Conservation (phyloP, 1,140 invertebrate species). For the Adoxophyes honmai region DNA sequence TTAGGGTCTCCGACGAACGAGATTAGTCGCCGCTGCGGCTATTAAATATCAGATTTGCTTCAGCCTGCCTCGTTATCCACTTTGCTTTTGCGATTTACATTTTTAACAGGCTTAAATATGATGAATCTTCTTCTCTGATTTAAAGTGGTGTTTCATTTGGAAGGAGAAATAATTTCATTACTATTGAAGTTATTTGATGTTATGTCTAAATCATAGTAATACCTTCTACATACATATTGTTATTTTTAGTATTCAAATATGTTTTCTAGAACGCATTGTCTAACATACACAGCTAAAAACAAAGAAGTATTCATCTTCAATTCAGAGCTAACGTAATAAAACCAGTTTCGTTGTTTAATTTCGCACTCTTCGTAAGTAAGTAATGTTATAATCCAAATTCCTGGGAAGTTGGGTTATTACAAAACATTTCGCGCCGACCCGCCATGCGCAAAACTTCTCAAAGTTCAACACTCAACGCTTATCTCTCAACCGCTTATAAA, state of each 20-base stretch:
- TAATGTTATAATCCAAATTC: conserved; percentile 52
- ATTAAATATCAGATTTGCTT: conserved; percentile 72
- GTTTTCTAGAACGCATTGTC: no score
- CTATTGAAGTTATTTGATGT: no score
- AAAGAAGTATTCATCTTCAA: no score
- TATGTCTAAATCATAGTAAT: no score
- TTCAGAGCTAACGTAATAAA: background rate
- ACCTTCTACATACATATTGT: no score
- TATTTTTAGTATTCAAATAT: no score
- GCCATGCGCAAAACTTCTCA: conserved; percentile 36
- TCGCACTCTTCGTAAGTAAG: conserved; percentile 34
- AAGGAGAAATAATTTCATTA: no score
- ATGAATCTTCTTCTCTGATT: no score
- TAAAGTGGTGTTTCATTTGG: no score
- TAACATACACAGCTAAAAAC: no score
- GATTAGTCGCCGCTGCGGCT: conserved; percentile 61
- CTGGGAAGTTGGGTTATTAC: conserved; percentile 46
- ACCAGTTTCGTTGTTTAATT: conserved; percentile 18
- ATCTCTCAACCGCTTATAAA: conserved; percentile 65
- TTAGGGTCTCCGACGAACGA: conserved; percentile 65
- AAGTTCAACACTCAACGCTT: conserved; percentile 68
- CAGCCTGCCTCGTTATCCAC: conserved; percentile 53
- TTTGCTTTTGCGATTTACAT: conserved; percentile 21
- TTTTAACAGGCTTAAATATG: conserved; percentile 6
- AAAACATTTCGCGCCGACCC: conserved; percentile 49